phyloP scores from a whole-genome alignment of 2,797 vertebrate species.

The Coilia nasus region DNA sequence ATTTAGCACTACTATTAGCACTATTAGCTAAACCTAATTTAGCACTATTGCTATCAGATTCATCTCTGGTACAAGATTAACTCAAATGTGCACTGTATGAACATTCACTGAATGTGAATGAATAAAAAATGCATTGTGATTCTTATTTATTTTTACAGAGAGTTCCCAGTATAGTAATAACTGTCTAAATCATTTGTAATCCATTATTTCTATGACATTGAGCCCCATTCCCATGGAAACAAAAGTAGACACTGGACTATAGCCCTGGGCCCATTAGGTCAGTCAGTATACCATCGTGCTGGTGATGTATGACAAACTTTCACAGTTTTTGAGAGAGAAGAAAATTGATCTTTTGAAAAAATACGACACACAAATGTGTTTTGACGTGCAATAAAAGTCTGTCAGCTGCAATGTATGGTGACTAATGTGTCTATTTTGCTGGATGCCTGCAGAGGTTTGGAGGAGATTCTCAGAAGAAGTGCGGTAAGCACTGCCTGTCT shows the following conservation, averaged over 20 bases:
- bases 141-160: neutral
- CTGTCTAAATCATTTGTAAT: too few relatives aligned
- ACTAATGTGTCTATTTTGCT: constrained; percentile 2
- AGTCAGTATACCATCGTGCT: neutral
- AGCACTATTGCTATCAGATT: too few relatives aligned
- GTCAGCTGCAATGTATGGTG: neutral
- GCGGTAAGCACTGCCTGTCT: neutral
- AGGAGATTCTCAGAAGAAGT: neutral
- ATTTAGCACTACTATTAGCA: too few relatives aligned
- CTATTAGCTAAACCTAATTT: too few relatives aligned
- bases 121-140: neutral
- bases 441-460: neutral
- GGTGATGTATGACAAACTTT: neutral
- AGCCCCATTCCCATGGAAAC: too few relatives aligned
- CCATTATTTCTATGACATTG: too few relatives aligned
- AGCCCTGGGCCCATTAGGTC: neutral
- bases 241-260: neutral
- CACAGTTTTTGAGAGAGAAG: constrained; percentile 26
- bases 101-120: too few relatives aligned
- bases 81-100: too few relatives aligned
- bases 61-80: too few relatives aligned
- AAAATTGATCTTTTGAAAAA: constrained; percentile 2
- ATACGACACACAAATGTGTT: neutral
- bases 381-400: constrained; percentile 17
- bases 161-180: too few relatives aligned